Evolutionary conservation across 2,113 vertebrate genomes (phyloP), one percentile per base, ranked within the genome.

Genomic region (Thalassarche chlororhynchos): DNA sequence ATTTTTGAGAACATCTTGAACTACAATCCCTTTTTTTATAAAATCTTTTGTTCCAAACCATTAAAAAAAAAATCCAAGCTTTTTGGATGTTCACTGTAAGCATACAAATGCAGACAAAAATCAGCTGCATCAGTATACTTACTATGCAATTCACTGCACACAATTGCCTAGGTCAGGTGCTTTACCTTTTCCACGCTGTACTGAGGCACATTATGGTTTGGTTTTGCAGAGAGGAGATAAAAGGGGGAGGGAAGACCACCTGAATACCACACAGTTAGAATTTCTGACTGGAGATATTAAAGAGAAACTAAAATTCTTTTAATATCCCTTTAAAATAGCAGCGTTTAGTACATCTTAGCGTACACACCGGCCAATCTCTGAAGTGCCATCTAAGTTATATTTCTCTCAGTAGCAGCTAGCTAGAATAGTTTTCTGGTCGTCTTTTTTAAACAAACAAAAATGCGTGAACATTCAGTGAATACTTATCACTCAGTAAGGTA

Each of bases 301-400:
- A 80, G 26, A 83, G 14, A 52, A 78, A 23, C 12, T 51, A 51
- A 60, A 84, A 69, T 44, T 57, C 14, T 58, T 60, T 42, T n/a
- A 80, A 40, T 4, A 62, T 15, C 21, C 38, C 42, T 75, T 85
- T 54, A 88, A 79, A 83, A 87, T 1, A 74, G 14, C 24, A 44
- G 13, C n/a, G 60, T 23, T 18, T n/a, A 58, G 15, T 25, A 31
- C 12, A 60, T 14, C 28, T 55, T 64, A 1, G 1, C 8, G 0
- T 17, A 64, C 31, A 61, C 4, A 4, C 6, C 2, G 5, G 51
- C 34, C 57, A 69, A 17, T 25, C 20, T 64, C 51, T 61, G 21
- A 83, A 70, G 34, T 34, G 40, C 31, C 19, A 44, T 11, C 7
- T 44, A 44, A 72, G 47, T 71, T 8, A 38, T 14, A 36, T 10